Evolutionary conservation across 2,888 invertebrate species (phyloP).

Genomic region (Hermaeophaga mercurialis): DNA sequence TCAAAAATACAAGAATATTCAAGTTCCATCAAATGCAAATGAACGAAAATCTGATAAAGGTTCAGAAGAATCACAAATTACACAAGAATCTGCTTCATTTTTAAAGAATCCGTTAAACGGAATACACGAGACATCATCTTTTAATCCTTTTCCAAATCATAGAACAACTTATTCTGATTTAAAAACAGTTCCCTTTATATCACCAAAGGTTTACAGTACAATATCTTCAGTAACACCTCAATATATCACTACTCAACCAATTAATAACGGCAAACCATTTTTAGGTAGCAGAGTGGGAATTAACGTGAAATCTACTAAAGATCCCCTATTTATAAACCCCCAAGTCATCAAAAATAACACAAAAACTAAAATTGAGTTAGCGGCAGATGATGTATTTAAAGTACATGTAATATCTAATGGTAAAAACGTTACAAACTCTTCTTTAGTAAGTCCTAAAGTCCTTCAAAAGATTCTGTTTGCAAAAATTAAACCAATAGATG

Average conservation of each 20-base stretch:
- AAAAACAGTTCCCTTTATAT: constrained; percentile 41
- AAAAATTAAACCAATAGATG: constrained; percentile 23
- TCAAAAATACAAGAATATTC: background rate
- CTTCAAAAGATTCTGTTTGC: constrained; percentile 20
- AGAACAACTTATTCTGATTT: constrained; percentile 53
- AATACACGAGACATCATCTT: constrained; percentile 39
- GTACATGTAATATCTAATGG: constrained; percentile 12
- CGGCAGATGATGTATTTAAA: constrained; percentile 12
- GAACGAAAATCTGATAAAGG: constrained; percentile 16
- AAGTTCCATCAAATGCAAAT: background rate
- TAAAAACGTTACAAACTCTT: constrained; percentile 14
- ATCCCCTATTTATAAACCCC: constrained; percentile 18
- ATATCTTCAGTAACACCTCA: constrained; percentile 51
- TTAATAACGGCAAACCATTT: constrained; percentile 54
- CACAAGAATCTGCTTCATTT: constrained; percentile 80
- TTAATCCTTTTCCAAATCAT: constrained; percentile 53
- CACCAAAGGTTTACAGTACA: constrained; percentile 37
- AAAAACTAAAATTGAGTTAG: constrained; percentile 7
- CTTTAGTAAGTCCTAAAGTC: constrained; percentile 13
- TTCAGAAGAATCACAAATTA: constrained; percentile 66
- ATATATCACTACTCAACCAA: constrained; percentile 50
- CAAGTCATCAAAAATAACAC: constrained; percentile 9
- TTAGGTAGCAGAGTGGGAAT: constrained; percentile 48
- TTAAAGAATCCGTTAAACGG: constrained; percentile 58
- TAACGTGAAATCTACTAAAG: constrained; percentile 28